These are phyloP conservation scores for Paguma larvata DNA, from an alignment of 2,797 vertebrate genomes.

Conservation along the genomic window DNA sequence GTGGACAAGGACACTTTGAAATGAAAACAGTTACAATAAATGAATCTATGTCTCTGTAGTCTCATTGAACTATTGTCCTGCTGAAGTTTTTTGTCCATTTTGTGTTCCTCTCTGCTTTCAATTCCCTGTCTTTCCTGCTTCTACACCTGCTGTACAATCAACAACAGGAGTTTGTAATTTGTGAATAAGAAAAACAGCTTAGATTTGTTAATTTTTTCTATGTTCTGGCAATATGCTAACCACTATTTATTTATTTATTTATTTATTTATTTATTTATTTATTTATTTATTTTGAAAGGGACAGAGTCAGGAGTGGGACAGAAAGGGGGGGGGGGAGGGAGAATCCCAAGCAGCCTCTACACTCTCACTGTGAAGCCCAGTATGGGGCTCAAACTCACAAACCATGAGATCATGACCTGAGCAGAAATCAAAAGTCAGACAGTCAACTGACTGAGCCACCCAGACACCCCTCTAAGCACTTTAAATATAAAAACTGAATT, in stretches of 20 bases:
- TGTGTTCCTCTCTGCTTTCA: background rate
- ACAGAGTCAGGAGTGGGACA: no score
- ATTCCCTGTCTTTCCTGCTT: background rate
- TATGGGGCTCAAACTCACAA: no score
- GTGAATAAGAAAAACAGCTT: background rate
- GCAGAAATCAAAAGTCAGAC: no score
- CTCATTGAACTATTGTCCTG: background rate
- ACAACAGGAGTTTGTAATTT: background rate
- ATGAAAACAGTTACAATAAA: background rate
- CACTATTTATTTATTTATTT: background rate
- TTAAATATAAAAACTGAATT: constrained; percentile 23
- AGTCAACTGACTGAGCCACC: no score
- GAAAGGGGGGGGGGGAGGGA: no score
- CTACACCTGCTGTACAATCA: background rate
- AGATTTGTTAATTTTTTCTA: background rate
- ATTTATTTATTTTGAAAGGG: no score
- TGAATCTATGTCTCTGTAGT: background rate
- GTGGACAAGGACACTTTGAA: background rate
- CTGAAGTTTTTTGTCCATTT: background rate
- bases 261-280: no score
- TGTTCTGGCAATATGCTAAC: background rate
- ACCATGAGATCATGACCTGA: no score
- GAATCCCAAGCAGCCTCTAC: no score
- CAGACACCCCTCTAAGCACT: background rate
- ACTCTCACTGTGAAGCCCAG: no score